Conservation (phyloP, 2,888 invertebrate genomes). For the Palloptera scutellata region DNA sequence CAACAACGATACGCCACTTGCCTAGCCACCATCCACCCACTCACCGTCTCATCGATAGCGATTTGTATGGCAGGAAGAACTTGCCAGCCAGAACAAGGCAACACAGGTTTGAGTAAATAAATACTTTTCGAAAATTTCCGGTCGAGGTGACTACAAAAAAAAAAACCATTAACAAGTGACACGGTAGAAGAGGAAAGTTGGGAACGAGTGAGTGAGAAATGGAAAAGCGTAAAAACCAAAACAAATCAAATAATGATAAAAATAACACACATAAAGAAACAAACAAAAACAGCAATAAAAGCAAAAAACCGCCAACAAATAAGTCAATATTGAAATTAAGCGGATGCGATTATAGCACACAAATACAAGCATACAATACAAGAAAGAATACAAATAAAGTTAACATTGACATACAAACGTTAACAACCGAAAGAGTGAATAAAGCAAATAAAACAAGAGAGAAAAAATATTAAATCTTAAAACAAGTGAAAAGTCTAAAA, state of each 20-base stretch:
- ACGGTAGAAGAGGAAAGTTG: too few species aligned
- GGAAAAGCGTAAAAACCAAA: too few species aligned
- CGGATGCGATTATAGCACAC: slow-evolving; percentile 1
- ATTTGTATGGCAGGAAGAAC: too few species aligned
- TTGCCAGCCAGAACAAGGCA: too few species aligned
- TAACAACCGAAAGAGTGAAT: neutral
- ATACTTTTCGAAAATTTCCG: slow-evolving; percentile 21
- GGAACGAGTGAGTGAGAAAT: too few species aligned
- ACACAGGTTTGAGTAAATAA: too few species aligned
- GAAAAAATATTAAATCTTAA: neutral
- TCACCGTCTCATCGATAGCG: too few species aligned
- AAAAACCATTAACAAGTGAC: neutral
- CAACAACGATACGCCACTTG: too few species aligned
- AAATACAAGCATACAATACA: neutral
- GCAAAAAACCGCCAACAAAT: slow-evolving; percentile 1
- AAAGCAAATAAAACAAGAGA: neutral
- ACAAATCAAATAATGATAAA: too few species aligned
- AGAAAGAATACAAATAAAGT: neutral
- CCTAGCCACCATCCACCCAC: too few species aligned
- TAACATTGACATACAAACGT: neutral
- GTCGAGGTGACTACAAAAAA: slow-evolving; percentile 14
- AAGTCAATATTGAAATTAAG: slow-evolving; percentile 23
- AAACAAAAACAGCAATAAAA: slow-evolving; percentile 18
- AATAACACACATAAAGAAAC: neutral
- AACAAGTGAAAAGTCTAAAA: too few species aligned